phyloP scores from a whole-genome alignment of 2,888 invertebrate species.

The Aspidiotus rigidus region DNA sequence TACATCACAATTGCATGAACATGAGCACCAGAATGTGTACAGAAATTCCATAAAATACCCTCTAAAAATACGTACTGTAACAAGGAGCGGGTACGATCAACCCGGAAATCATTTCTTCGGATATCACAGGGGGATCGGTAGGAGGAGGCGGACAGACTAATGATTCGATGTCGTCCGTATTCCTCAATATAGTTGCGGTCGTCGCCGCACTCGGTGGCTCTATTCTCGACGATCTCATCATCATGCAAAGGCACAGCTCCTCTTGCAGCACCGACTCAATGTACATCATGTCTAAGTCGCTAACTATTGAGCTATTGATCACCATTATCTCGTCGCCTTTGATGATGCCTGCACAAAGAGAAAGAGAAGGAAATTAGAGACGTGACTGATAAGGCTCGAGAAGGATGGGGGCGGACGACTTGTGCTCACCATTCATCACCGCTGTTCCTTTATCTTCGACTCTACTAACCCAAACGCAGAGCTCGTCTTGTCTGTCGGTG shows the following conservation, averaged over 20 bases:
- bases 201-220: constrained; percentile 48
- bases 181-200: constrained; percentile 53
- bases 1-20: constrained; percentile 40
- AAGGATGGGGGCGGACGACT: not conserved
- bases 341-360: constrained; percentile 67
- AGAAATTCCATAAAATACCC: no score
- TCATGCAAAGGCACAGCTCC: constrained; percentile 87
- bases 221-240: constrained; percentile 71
- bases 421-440: constrained; percentile 75
- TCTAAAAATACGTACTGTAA: constrained; percentile 48
- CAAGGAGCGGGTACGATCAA: constrained; percentile 94
- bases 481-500: constrained; percentile 88
- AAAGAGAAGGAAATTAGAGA: not conserved
- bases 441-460: constrained; percentile 93
- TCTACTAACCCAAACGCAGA: constrained; percentile 92
- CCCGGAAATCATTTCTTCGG: constrained; percentile 91
- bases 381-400: no score
- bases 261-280: constrained; percentile 93
- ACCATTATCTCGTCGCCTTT: constrained; percentile 98
- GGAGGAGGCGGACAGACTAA: constrained; percentile 95
- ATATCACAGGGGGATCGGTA: constrained; percentile 82
- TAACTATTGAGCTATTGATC: constrained; percentile 95
- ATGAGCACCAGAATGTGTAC: no score
- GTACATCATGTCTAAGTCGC: constrained; percentile 99
- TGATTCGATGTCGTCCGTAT: constrained; percentile 86